Evolutionary conservation across 2,113 vertebrate genomes (phyloP).

Genomic region (Lophura nycthemera): DNA sequence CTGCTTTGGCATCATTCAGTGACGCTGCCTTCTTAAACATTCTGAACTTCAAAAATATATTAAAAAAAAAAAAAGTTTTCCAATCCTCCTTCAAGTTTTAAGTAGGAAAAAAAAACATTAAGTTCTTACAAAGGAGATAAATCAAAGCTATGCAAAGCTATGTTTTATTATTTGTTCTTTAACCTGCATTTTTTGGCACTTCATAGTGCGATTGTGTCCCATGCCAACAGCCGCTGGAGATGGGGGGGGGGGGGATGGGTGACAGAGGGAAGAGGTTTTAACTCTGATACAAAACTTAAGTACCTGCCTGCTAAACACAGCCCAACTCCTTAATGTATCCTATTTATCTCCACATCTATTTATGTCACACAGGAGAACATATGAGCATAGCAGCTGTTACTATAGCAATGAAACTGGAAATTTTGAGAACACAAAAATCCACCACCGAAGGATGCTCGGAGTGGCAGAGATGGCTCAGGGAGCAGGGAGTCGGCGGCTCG

Average conservation of each 20-base stretch:
- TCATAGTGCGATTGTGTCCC: background rate
- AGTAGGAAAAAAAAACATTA: background rate
- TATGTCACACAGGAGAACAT: slow-evolving; percentile 74
- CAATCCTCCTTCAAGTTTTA: background rate
- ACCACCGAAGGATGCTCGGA: slow-evolving; percentile 54
- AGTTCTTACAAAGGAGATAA: background rate
- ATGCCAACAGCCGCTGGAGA: background rate
- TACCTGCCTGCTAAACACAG: slow-evolving; percentile 50
- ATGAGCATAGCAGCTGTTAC: slow-evolving; percentile 75
- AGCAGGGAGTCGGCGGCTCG: slow-evolving; percentile 20
- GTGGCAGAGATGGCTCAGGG: slow-evolving; percentile 45
- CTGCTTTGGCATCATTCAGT: background rate
- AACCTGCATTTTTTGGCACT: background rate
- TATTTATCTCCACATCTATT: slow-evolving; percentile 73
- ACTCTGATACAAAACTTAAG: slow-evolving; percentile 3
- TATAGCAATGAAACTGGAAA: slow-evolving; percentile 74
- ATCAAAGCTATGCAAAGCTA: background rate
- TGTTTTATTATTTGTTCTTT: background rate
- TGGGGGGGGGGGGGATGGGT: background rate
- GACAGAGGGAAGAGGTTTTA: background rate
- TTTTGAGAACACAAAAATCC: slow-evolving; percentile 60
- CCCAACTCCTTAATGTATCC: slow-evolving; percentile 37
- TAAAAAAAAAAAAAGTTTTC: background rate
- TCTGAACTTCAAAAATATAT: background rate
- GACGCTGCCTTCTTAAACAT: background rate